Percentiles rank a stretch among this genome's conserved stretches.
phyloP scores from a whole-genome alignment of 2,888 invertebrate species.

The Pristionchus arcanus region DNA sequence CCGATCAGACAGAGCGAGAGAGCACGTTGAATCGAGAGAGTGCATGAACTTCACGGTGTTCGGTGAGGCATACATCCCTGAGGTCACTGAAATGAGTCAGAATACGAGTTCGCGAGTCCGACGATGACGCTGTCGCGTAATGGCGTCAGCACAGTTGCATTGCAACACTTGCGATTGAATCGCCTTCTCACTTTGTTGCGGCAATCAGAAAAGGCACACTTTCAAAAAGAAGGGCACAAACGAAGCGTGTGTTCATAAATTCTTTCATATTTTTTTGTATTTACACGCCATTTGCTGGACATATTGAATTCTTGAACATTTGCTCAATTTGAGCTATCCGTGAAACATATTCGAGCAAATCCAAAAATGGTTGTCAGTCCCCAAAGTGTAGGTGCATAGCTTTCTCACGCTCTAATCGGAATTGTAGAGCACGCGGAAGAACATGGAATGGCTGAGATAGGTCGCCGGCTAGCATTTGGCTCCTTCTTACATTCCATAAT shows the following conservation, averaged over 20 bases:
- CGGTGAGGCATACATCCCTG: background rate
- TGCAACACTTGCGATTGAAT: background rate
- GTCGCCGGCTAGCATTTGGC: constrained; percentile 4
- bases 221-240: too few relatives aligned
- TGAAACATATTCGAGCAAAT: background rate
- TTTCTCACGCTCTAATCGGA: background rate
- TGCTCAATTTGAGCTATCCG: too few relatives aligned
- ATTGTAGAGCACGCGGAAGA: constrained; percentile 11
- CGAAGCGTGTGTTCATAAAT: too few relatives aligned
- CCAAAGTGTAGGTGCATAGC: constrained; percentile 34
- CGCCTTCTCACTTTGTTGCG: background rate
- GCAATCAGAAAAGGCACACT: background rate
- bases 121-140: too few relatives aligned
- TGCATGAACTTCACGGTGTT: background rate
- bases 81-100: background rate
- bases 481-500: background rate
- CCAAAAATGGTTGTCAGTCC: background rate
- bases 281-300: too few relatives aligned
- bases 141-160: background rate
- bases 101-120: background rate
- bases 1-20: too few relatives aligned
- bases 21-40: background rate
- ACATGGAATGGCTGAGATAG: constrained; percentile 19
- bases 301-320: too few relatives aligned
- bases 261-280: too few relatives aligned